Evolutionary conservation across 2,797 vertebrate genomes (phyloP).

Genomic region (Pelochelys cantorii): DNA sequence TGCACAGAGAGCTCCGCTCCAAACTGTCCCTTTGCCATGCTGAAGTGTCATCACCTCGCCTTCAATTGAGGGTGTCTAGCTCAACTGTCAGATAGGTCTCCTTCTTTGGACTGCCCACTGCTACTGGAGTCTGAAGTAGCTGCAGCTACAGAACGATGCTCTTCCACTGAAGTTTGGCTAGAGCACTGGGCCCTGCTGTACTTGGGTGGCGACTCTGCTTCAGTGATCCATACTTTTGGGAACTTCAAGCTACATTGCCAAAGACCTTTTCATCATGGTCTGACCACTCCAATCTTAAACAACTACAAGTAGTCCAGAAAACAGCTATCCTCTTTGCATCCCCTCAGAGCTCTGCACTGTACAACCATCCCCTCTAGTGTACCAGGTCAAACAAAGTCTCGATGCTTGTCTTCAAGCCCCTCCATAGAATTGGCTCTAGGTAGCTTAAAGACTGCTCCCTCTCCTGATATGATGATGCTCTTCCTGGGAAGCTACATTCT

Average conservation of each 20-base stretch:
- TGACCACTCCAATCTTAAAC: background rate
- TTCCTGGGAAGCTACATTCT: slow-evolving; percentile 9
- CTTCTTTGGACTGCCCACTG: background rate
- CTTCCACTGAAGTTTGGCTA: background rate
- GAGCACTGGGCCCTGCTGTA: background rate
- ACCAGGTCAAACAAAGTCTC: background rate
- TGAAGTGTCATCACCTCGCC: background rate
- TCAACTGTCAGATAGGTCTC: background rate
- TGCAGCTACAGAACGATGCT: background rate
- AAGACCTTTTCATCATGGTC: background rate
- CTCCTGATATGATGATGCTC: background rate
- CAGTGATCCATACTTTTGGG: background rate
- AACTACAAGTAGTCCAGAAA: background rate
- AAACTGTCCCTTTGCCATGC: background rate
- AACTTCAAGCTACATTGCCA: background rate
- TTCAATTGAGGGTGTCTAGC: background rate
- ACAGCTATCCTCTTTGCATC: fast-evolving
- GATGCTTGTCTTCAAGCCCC: background rate
- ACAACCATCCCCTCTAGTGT: background rate
- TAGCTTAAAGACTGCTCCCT: background rate
- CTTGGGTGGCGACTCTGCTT: background rate
- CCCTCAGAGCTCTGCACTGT: background rate
- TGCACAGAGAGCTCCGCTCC: background rate
- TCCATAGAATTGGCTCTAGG: background rate
- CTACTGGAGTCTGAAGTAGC: background rate